Evolutionary conservation across 2,797 vertebrate genomes (phyloP).

Genomic region (Sciurus vulgaris): DNA sequence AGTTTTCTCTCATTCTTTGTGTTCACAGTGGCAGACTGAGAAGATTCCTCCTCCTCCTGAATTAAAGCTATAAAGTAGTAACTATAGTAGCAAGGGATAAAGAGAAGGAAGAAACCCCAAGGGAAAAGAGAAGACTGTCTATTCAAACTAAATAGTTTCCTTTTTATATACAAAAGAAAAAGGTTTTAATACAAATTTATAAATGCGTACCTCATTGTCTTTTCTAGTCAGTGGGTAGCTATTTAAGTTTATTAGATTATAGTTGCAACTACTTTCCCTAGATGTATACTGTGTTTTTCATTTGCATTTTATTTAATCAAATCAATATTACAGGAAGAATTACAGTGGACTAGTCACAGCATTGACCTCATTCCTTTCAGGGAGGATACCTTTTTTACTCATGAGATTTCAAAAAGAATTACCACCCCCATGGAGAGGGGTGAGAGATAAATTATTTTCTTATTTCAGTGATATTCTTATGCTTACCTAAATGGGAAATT

Average conservation of each 20-base stretch:
- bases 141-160: conserved; percentile 58
- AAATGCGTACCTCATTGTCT: conserved; percentile 22
- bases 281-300: background rate
- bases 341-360: background rate
- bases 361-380: conserved; percentile 44
- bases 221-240: background rate
- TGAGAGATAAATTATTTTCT: conserved; percentile 7
- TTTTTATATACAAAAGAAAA: conserved; percentile 59
- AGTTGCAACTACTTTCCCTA: conserved; percentile 21
- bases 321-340: conserved; percentile 31
- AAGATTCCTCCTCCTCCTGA: conserved; percentile 78
- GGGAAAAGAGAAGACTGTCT: conserved; percentile 15
- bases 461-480: conserved; percentile 65
- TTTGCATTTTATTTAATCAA: conserved; percentile 56
- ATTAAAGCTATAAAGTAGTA: conserved; percentile 81
- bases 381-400: conserved; percentile 25
- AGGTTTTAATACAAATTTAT: conserved; percentile 24
- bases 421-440: background rate
- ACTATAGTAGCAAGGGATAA: conserved; percentile 74
- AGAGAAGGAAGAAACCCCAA: conserved; percentile 54
- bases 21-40: conserved; percentile 83
- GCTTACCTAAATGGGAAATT: conserved; percentile 25
- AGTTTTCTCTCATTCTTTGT: conserved; percentile 87
- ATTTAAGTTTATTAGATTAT: background rate
- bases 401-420: conserved; percentile 50